Conservation (phyloP, 2,113 vertebrate genomes). For the Coregonus clupeaformis region DNA sequence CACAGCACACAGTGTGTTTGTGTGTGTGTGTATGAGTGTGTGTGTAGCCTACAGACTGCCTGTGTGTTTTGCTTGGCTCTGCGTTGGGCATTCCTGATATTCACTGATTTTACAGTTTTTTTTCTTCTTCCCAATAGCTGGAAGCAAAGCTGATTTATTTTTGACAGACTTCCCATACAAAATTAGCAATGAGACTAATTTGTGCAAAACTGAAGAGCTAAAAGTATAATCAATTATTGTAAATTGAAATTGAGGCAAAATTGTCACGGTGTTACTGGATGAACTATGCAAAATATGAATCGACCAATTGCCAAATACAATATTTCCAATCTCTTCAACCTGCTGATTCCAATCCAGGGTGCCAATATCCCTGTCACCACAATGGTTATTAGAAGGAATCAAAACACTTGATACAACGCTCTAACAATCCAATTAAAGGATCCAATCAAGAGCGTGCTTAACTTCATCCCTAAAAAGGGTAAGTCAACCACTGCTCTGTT, state of each 20-base stretch:
- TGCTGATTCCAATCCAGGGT: neutral
- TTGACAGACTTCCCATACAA: neutral
- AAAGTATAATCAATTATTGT: neutral
- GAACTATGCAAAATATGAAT: neutral
- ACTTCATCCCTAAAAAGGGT: neutral
- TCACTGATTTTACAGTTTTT: slow-evolving; percentile 55
- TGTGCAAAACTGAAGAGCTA: neutral
- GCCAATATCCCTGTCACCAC: neutral
- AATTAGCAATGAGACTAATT: neutral
- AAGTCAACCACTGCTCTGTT: neutral
- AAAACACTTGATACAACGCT: neutral
- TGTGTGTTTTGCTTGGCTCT: slow-evolving; percentile 71
- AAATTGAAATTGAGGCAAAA: neutral
- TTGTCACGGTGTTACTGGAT: neutral
- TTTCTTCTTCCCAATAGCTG: slow-evolving; percentile 39
- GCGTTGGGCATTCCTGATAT: slow-evolving; percentile 61
- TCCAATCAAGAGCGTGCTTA: neutral
- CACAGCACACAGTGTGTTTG: slow-evolving; percentile 63
- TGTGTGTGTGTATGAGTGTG: slow-evolving; percentile 40
- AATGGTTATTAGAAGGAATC: neutral
- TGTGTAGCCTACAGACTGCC: slow-evolving; percentile 49
- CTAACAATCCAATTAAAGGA: neutral
- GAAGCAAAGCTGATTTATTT: slow-evolving; percentile 28
- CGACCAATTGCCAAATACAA: neutral
- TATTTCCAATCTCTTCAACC: neutral